Evolutionary conservation across 2,888 invertebrate genomes (phyloP).

Genomic region (Eulithis prunata): DNA sequence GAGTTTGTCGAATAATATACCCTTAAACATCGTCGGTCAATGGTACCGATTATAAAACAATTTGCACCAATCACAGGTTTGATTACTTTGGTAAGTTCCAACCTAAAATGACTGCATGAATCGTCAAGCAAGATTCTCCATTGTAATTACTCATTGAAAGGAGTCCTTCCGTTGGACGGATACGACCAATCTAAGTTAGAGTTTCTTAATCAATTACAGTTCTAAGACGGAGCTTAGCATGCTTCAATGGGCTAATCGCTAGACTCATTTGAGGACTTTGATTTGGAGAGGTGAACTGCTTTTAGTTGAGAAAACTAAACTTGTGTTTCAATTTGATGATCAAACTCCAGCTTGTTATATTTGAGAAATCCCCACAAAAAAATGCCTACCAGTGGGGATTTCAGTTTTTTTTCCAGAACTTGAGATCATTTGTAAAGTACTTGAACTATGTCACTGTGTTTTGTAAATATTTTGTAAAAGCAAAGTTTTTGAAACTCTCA

Average conservation of each 20-base stretch:
- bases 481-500: no score
- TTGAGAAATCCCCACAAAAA: no score
- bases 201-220: conserved; percentile 63
- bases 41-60: not conserved
- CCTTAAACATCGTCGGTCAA: not conserved
- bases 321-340: not conserved
- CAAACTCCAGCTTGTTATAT: no score
- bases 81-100: not conserved
- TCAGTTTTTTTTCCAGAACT: no score
- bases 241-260: conserved; percentile 32
- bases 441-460: no score
- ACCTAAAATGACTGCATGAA: conserved; percentile 1
- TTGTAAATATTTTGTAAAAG: no score
- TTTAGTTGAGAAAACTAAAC: not conserved
- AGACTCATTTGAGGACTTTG: conserved; percentile 21
- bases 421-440: no score
- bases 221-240: conserved; percentile 35
- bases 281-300: conserved; percentile 19
- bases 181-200: conserved; percentile 67
- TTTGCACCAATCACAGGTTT: not conserved
- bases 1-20: not conserved
- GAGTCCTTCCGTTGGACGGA: conserved; percentile 46
- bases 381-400: no score
- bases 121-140: conserved; percentile 9
- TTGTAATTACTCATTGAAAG: conserved; percentile 33